phyloP scores from a whole-genome alignment of 30 jellyfish, hydroid and myxozoan species.

The Cassiopea xamachana region DNA sequence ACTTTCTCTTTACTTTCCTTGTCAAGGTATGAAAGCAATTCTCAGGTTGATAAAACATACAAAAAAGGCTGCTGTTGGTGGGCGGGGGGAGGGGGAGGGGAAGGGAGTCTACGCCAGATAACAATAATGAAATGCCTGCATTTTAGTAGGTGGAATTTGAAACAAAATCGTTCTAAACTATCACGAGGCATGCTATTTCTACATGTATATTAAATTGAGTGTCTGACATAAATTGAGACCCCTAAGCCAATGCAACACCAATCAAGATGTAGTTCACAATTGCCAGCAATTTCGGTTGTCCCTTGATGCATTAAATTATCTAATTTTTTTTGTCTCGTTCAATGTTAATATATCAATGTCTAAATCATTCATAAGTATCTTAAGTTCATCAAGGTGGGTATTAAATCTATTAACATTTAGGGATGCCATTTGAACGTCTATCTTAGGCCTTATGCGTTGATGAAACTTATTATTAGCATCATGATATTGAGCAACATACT shows the following conservation, averaged over 20 bases:
- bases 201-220: background rate
- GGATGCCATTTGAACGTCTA: background rate
- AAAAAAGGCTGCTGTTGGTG: background rate
- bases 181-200: background rate
- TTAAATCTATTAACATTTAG: background rate
- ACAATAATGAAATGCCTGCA: background rate
- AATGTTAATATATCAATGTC: background rate
- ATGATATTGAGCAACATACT: background rate
- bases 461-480: background rate
- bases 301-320: no score
- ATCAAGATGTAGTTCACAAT: background rate
- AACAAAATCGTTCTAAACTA: background rate
- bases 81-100: no score
- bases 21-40: background rate
- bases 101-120: background rate
- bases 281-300: no score
- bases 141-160: background rate
- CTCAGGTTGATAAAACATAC: background rate
- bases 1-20: constrained; percentile 9
- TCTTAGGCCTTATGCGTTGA: background rate
- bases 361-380: background rate
- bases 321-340: background rate
- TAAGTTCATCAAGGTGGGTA: constrained; percentile 20
- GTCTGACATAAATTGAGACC: background rate
- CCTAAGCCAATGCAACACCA: background rate